Evolutionary conservation across 2,888 invertebrate species (phyloP), one percentile per base, ranked within the genome.

Genomic region (Auanema sp.): DNA sequence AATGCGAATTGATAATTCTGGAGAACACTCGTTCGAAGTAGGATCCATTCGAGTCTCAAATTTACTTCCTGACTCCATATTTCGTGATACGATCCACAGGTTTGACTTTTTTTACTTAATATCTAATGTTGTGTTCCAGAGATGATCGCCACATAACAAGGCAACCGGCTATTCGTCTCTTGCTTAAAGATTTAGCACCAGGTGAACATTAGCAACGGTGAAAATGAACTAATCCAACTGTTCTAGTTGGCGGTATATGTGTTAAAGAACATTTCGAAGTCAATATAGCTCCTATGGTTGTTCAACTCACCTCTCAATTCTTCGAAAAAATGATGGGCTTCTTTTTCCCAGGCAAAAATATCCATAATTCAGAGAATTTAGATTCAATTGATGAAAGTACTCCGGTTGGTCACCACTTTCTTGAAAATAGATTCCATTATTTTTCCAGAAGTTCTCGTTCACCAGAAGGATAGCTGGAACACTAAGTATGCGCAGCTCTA

Each of bases 181-280:
- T 95, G 86, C 96, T 97, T 78, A 89, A 95, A 65, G 97, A 97
- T 93, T 52, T 95, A 84, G 65, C 79, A 8, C 77, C 77, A 16
- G 66, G 63, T 64, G 43, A 11, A 43, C 43, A 43, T 11, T 43
- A 12, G 43, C 14, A 12, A 12, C 14, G 12, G 14, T 43, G 14
- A n/a, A n/a, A n/a, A n/a, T n/a, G n/a, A 33, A 16, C 16, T 12
- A 58, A 11, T 42, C 33, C 24, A 23, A 33, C 33, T 33, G 8
- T 33, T 33, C 33, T 94, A 0, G 97, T 97, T 6, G 96, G 95
- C n/a, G 98, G 98, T 2, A 98, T 98, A 77, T 92, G 94, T 0
- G 93, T 98, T 14, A 98, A 97, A 85, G 97, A 98, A 84, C 95
- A 96, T 86, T 95, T 99, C 85, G 98, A 98, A 87, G 75, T 80